Percentiles rank a stretch among this genome's conserved stretches.
phyloP scores from a whole-genome alignment of 1,140 invertebrate species.

The Drosophila eugracilis region DNA sequence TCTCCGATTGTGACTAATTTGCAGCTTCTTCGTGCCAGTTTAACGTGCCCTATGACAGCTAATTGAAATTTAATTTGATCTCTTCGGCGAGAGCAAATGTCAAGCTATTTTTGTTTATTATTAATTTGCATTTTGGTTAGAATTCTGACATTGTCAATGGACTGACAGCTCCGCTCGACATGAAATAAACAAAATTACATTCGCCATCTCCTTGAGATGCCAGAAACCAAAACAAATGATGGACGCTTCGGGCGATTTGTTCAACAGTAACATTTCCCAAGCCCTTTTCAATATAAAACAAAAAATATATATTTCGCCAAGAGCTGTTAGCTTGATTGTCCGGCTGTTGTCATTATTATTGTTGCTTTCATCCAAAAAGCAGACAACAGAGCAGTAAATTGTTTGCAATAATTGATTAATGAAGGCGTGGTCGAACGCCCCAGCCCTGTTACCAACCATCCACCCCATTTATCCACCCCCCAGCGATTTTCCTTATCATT shows the following conservation, averaged over 20 bases:
- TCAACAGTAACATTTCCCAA: conserved; percentile 37
- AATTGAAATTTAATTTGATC: conserved; percentile 60
- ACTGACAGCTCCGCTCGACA: conserved; percentile 61
- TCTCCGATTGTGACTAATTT: conserved; percentile 26
- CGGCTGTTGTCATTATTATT: conserved; percentile 15
- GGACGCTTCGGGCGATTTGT: conserved; percentile 46
- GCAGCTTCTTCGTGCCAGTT: conserved; percentile 11
- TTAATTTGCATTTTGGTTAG: conserved; percentile 82
- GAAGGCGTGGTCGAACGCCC: conserved; percentile 6
- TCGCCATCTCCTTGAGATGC: conserved; percentile 40
- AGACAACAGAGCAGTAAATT: conserved; percentile 70
- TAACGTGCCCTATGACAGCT: conserved; percentile 57
- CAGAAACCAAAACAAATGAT: conserved; percentile 40
- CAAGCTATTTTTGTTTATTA: conserved; percentile 78
- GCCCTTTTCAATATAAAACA: conserved; percentile 72
- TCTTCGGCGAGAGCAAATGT: conserved; percentile 43
- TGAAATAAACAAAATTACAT: conserved; percentile 65
- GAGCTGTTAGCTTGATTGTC: conserved; percentile 6
- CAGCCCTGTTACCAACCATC: too few species aligned
- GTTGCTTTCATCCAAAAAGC: conserved; percentile 11
- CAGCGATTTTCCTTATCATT: conserved; percentile 40
- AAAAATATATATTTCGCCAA: conserved; percentile 53
- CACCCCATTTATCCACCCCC: too few species aligned
- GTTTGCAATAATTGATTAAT: conserved; percentile 81
- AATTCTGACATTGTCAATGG: conserved; percentile 65